Evolutionary conservation across 1,140 invertebrate species (phyloP).

Genomic region (Dendrolimus punctatus): DNA sequence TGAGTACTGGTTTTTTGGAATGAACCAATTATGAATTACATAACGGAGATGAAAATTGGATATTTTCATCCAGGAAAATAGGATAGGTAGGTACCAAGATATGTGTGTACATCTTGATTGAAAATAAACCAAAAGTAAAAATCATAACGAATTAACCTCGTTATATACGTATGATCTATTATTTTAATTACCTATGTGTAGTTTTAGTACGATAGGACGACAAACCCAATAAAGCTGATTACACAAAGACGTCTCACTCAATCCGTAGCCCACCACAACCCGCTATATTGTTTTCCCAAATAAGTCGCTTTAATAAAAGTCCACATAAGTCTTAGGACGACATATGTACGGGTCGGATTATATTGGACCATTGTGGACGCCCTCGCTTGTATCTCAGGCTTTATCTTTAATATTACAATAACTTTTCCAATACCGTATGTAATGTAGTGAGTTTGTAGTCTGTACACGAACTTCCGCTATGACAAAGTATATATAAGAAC

Average conservation of each 20-base stretch:
- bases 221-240: constrained; percentile 13
- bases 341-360: constrained; percentile 49
- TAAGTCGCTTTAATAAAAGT: constrained; percentile 54
- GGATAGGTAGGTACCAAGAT: too few species aligned
- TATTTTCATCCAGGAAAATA: too few species aligned
- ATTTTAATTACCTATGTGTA: neutral
- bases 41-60: too few species aligned
- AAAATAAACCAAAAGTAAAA: too few species aligned
- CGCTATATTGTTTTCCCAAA: constrained; percentile 38
- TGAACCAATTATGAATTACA: too few species aligned
- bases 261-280: constrained; percentile 7
- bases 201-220: neutral
- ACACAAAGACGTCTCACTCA: constrained; percentile 11
- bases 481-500: too few species aligned
- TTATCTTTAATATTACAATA: constrained; percentile 30
- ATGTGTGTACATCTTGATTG: too few species aligned
- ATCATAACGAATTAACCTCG: too few species aligned
- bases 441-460: too few species aligned
- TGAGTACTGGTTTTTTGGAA: too few species aligned
- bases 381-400: constrained; percentile 31
- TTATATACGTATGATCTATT: neutral
- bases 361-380: constrained; percentile 42
- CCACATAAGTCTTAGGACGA: constrained; percentile 33
- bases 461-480: too few species aligned
- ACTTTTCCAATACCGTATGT: neutral